phyloP scores from a whole-genome alignment of 2,888 invertebrate species.

The Apotomis turbidana region DNA sequence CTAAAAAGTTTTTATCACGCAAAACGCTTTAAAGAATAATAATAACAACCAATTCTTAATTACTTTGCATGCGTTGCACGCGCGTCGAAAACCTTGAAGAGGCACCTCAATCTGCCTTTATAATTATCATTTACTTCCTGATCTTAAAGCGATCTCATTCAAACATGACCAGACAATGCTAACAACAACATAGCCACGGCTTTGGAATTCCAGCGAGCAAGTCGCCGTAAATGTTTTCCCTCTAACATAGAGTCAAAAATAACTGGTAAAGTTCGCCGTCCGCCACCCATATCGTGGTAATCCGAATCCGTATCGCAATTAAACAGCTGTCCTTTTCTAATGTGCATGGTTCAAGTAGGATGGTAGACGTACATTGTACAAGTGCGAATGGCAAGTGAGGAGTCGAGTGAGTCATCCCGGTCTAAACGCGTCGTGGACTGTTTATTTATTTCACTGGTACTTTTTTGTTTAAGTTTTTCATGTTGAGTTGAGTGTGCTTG shows the following conservation, averaged over 20 bases:
- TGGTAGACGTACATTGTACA: conserved; percentile 24
- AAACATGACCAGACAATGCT: conserved; percentile 11
- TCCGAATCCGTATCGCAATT: conserved; percentile 42
- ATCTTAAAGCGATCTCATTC: not conserved
- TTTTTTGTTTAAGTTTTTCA: conserved; percentile 12
- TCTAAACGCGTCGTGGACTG: conserved; percentile 46
- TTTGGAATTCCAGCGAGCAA: conserved; percentile 39
- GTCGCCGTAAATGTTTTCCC: conserved; percentile 34
- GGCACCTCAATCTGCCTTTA: conserved; percentile 24
- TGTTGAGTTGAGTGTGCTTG: not conserved
- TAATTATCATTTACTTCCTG: conserved; percentile 27
- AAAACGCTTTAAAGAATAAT: no score
- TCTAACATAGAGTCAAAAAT: conserved; percentile 55
- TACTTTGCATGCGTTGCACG: conserved; percentile 2
- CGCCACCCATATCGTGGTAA: conserved; percentile 47
- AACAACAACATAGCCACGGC: conserved; percentile 9
- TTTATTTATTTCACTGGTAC: conserved; percentile 24
- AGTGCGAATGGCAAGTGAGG: conserved; percentile 40
- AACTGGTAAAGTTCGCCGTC: conserved; percentile 61
- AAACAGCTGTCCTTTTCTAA: conserved; percentile 29
- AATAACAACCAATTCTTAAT: not conserved
- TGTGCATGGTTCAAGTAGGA: conserved; percentile 15
- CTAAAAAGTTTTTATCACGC: no score
- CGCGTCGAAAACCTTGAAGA: conserved; percentile 24
- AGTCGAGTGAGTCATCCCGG: conserved; percentile 59